Percentiles rank a stretch among this genome's conserved stretches.
These are phyloP conservation scores for Pleuronectes platessa DNA, from an alignment of 2,113 vertebrate species.

Conservation along the genomic window DNA sequence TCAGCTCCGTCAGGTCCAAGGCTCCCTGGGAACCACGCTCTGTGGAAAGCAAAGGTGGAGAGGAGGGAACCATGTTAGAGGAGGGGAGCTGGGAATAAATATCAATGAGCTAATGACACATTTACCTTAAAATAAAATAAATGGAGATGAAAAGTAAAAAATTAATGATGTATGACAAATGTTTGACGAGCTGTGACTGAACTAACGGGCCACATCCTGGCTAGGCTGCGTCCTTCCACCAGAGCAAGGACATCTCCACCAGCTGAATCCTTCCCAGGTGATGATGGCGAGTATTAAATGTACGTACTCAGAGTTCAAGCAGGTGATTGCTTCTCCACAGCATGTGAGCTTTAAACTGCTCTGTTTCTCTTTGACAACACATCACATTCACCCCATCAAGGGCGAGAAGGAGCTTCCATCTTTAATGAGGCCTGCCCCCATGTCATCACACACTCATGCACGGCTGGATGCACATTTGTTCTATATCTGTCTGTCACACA, in stretches of 20 bases:
- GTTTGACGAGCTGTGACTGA: too few species aligned
- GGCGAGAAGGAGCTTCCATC: conserved; percentile 17
- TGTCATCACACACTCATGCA: background rate
- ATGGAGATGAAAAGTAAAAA: background rate
- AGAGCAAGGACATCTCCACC: too few species aligned
- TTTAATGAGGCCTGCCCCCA: background rate
- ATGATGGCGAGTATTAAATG: too few species aligned
- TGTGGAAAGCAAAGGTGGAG: conserved; percentile 58
- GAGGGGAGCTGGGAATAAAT: background rate
- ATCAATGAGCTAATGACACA: background rate
- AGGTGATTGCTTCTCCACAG: too few species aligned
- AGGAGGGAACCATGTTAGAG: background rate
- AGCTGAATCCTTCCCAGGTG: too few species aligned
- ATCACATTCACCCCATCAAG: too few species aligned
- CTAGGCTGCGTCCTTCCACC: too few species aligned
- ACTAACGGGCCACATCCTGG: too few species aligned
- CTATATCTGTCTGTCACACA: background rate
- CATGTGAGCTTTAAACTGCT: too few species aligned
- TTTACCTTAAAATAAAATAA: conserved; percentile 5
- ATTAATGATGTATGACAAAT: too few species aligned
- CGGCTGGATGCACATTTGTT: background rate
- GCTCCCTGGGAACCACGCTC: conserved; percentile 79
- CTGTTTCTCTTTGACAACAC: too few species aligned
- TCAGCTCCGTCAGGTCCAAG: conserved; percentile 92
- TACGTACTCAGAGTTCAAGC: too few species aligned